Evolutionary conservation across 2,797 vertebrate genomes (phyloP).

Genomic region (Todus mexicanus): DNA sequence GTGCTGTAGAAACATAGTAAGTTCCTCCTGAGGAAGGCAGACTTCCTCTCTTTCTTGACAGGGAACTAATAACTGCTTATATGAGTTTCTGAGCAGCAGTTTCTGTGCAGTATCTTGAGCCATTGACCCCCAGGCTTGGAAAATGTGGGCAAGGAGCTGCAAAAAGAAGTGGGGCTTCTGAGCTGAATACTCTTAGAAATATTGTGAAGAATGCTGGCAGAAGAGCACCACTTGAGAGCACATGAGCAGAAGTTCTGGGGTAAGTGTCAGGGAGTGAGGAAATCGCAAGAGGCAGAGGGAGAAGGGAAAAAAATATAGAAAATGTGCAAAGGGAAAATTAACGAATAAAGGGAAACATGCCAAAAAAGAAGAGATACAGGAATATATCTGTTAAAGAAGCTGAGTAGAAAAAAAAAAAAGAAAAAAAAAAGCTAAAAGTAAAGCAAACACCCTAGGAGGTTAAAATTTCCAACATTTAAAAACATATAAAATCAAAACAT

Average conservation of each 20-base stretch:
- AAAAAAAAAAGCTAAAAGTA: background rate
- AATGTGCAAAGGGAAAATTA: background rate
- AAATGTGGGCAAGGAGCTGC: background rate
- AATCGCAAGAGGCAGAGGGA: background rate
- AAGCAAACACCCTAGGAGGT: background rate
- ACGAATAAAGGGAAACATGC: background rate
- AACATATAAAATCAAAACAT: background rate
- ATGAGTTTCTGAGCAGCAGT: background rate
- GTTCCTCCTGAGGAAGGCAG: background rate
- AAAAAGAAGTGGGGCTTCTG: background rate
- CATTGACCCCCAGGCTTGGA: background rate
- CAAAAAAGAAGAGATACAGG: background rate
- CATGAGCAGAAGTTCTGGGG: background rate
- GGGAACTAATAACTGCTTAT: background rate
- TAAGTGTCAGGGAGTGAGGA: background rate
- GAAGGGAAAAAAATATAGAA: background rate
- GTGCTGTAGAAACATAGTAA: background rate
- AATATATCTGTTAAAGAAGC: background rate
- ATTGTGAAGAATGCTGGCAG: background rate
- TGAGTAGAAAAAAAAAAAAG: background rate
- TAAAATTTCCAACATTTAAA: background rate
- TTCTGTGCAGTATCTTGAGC: background rate
- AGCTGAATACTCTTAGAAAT: background rate
- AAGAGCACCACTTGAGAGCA: background rate
- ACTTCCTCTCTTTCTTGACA: background rate